Evolutionary conservation across 2,797 vertebrate species (phyloP).

Genomic region (Pterois miles): DNA sequence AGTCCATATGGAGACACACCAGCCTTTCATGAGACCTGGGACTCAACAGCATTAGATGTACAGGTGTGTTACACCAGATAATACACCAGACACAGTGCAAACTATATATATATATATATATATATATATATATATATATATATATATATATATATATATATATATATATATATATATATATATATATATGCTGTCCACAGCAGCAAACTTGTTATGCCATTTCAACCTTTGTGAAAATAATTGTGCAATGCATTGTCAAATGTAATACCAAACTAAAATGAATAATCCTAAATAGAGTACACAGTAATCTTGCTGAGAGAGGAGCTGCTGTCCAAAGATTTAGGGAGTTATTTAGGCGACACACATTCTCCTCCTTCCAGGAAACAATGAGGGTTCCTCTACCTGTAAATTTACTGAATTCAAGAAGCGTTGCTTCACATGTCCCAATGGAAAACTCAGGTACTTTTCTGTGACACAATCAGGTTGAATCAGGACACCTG

Average conservation of each 20-base stretch:
- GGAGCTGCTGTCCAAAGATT: background rate
- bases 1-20: constrained; percentile 5
- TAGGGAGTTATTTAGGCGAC: background rate
- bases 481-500: background rate
- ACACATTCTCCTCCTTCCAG: background rate
- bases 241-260: background rate
- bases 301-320: background rate
- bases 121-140: no score
- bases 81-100: constrained; percentile 11
- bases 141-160: no score
- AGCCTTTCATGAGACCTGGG: constrained; percentile 33
- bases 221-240: background rate
- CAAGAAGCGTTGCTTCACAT: background rate
- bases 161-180: no score
- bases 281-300: background rate
- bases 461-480: background rate
- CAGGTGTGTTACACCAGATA: constrained; percentile 14
- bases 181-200: background rate
- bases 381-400: background rate
- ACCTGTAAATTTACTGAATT: background rate
- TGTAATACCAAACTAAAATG: background rate
- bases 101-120: no score
- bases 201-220: background rate
- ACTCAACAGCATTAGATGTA: constrained; percentile 30
- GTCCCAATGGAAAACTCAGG: background rate